A percentile compares a stretch with the other conserved stretches of the same genome.
These are phyloP conservation scores for Pandemis cinnamomeana DNA, from an alignment of 2,888 invertebrate genomes.

Conservation along the genomic window DNA sequence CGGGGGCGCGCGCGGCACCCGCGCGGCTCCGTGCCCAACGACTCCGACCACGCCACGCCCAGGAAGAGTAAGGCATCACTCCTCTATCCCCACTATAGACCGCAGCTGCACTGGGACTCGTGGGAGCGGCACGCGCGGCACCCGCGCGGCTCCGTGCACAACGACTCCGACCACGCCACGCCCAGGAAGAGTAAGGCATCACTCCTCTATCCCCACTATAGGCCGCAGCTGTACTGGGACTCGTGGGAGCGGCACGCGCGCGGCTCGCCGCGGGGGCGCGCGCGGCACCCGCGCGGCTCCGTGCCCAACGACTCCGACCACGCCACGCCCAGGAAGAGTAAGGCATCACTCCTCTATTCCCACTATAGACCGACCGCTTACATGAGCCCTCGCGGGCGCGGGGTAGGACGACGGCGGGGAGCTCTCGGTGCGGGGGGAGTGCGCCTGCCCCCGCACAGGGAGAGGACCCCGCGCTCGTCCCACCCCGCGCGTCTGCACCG, in stretches of 20 bases:
- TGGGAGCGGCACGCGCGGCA: constrained; percentile 87
- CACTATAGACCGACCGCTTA: no score
- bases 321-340: constrained; percentile 18
- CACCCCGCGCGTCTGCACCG: no score
- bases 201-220: neutral
- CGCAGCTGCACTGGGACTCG: no score
- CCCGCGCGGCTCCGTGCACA: constrained; percentile 49
- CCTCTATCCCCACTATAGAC: no score
- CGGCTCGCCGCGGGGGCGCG: constrained; percentile 60
- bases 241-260: constrained; percentile 70
- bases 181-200: constrained; percentile 4
- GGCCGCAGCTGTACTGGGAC: constrained; percentile 85
- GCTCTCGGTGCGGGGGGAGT: no score
- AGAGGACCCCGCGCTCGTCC: no score
- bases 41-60: constrained; percentile 14
- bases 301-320: constrained; percentile 40
- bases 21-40: constrained; percentile 50
- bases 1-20: constrained; percentile 83
- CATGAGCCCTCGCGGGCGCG: no score
- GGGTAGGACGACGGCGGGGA: no score
- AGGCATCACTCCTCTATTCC: neutral
- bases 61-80: neutral
- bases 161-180: constrained; percentile 13
- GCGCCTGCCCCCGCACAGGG: no score
- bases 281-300: constrained; percentile 81